Conservation (phyloP, 2,888 invertebrate species). For the Graphium colonna region DNA sequence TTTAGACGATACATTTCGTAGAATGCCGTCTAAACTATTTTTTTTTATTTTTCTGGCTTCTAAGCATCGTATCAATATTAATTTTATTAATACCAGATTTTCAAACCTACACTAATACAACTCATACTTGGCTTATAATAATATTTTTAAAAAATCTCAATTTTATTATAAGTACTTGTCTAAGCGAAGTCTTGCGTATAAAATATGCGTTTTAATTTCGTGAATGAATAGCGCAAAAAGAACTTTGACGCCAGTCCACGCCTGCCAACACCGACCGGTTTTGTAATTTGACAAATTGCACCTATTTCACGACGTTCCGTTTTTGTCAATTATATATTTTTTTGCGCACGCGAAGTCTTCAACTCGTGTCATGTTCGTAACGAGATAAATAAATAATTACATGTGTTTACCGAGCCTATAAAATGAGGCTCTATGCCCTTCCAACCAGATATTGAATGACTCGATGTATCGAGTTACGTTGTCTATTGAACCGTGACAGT, state of each 20-base stretch:
- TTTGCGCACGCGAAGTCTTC: conserved; percentile 2
- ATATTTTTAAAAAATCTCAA: too few relatives aligned
- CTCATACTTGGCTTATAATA: too few relatives aligned
- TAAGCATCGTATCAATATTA: too few relatives aligned
- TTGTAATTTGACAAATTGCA: conserved; percentile 1
- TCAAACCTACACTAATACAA: too few relatives aligned
- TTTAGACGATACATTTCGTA: too few relatives aligned
- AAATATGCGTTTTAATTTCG: background rate
- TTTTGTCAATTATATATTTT: background rate
- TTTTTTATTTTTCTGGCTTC: too few relatives aligned
- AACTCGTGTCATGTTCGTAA: conserved; percentile 15
- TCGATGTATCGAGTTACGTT: conserved; percentile 48
- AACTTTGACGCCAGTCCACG: background rate
- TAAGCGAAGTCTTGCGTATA: too few relatives aligned
- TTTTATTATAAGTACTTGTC: too few relatives aligned
- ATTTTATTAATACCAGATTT: too few relatives aligned
- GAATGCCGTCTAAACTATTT: too few relatives aligned
- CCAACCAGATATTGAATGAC: conserved; percentile 33
- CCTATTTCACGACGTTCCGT: background rate
- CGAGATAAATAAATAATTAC: conserved; percentile 29
- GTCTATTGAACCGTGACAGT: conserved; percentile 43
- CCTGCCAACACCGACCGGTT: background rate
- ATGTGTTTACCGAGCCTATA: conserved; percentile 31
- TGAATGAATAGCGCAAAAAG: background rate
- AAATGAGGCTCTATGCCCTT: conserved; percentile 42